A percentile compares a stretch with the other conserved stretches of the same genome.
These are phyloP conservation scores for Microctenopoma lineatum DNA, from an alignment of 2,797 vertebrate species.

Conservation along the genomic window DNA sequence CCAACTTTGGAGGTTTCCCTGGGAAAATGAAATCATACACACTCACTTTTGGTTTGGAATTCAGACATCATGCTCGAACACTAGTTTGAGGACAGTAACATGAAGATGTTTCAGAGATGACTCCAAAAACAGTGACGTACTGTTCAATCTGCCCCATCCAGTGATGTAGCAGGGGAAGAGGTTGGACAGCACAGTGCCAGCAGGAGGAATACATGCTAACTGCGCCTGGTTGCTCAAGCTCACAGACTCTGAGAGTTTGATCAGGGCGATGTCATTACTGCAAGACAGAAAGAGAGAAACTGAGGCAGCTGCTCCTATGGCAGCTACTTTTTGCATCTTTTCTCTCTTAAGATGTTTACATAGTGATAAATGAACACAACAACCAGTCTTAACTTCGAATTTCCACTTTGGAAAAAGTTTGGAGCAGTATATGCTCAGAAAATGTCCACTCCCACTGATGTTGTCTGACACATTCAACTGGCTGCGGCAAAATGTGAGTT, in stretches of 20 bases:
- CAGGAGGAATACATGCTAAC: constrained; percentile 76
- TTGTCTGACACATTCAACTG: neutral
- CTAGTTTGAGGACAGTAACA: neutral
- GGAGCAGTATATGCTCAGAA: neutral
- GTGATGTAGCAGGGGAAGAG: constrained; percentile 85
- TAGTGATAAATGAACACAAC: constrained; percentile 26
- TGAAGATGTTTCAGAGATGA: constrained; percentile 20
- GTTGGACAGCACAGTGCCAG: constrained; percentile 77
- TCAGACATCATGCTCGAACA: constrained; percentile 3
- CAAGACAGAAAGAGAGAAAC: constrained; percentile 8
- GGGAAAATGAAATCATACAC: constrained; percentile 9
- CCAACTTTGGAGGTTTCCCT: constrained; percentile 30
- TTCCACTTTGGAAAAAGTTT: too few species aligned
- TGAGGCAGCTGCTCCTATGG: too few species aligned
- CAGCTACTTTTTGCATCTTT: constrained; percentile 12
- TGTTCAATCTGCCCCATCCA: constrained; percentile 85
- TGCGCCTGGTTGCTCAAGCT: constrained; percentile 80
- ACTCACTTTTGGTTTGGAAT: constrained; percentile 11
- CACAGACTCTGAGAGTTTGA: constrained; percentile 85
- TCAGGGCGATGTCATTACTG: constrained; percentile 85
- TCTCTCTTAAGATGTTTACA: constrained; percentile 4
- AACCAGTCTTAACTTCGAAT: constrained; percentile 10
- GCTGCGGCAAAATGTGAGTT: neutral
- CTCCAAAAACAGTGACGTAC: constrained; percentile 64
- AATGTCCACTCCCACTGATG: neutral